Evolutionary conservation across 2,113 vertebrate species (phyloP).

Genomic region (Stigmatopora argus): DNA sequence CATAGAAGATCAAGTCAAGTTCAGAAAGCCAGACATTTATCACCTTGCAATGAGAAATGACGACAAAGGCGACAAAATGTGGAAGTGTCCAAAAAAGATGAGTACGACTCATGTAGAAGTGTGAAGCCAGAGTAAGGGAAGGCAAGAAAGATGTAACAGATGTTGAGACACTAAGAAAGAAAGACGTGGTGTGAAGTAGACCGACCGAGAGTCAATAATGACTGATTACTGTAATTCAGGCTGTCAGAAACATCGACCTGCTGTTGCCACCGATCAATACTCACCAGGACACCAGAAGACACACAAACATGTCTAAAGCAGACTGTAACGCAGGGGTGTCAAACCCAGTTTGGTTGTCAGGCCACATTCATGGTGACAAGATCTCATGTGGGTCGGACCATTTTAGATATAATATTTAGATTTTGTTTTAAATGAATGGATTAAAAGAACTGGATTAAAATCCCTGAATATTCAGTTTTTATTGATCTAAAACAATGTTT

Average conservation of each 20-base stretch:
- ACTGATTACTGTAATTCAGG: slow-evolving; percentile 99
- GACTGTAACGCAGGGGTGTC: no score
- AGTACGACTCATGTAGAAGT: slow-evolving; percentile 8
- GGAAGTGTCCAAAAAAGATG: slow-evolving; percentile 8
- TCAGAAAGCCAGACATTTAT: not conserved
- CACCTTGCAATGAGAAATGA: slow-evolving; percentile 10
- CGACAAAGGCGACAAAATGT: slow-evolving; percentile 19
- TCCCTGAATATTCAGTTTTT: no score
- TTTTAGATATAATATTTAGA: no score
- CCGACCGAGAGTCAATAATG: slow-evolving; percentile 91
- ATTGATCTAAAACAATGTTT: no score
- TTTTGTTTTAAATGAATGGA: no score
- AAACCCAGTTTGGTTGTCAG: no score
- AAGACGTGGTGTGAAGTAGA: slow-evolving; percentile 62
- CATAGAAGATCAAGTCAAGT: not conserved
- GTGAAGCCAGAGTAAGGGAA: slow-evolving; percentile 12
- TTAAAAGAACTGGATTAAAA: no score
- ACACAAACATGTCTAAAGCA: slow-evolving; percentile 49
- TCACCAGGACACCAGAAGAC: slow-evolving; percentile 77
- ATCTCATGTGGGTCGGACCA: no score
- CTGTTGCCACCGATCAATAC: slow-evolving; percentile 95
- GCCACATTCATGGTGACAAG: no score
- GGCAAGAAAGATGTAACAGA: slow-evolving; percentile 5
- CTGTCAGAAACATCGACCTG: slow-evolving; percentile 95
- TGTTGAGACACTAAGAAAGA: slow-evolving; percentile 23